phyloP scores from a whole-genome alignment of 2,113 vertebrate genomes.

The Urocitellus parryii region DNA sequence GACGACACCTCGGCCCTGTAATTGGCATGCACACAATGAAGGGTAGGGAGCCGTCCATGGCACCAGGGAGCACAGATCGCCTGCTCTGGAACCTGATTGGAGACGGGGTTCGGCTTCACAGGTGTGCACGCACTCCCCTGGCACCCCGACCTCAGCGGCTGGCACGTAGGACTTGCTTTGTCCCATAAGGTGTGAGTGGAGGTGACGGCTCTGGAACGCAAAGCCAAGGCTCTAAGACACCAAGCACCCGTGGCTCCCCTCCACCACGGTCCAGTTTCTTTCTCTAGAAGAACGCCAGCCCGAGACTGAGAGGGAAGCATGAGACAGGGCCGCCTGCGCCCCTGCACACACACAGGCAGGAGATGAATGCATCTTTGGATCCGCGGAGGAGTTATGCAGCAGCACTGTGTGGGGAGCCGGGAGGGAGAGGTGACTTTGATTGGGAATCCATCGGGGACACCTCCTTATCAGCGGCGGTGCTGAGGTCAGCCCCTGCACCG shows the following conservation, averaged over 20 bases:
- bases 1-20: rapidly evolving
- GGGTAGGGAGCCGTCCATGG: background rate
- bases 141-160: background rate
- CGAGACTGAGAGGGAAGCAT: background rate
- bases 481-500: background rate
- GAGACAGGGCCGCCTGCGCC: background rate
- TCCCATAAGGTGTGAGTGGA: background rate
- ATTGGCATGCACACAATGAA: background rate
- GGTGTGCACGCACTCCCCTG: no score
- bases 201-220: background rate
- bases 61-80: background rate
- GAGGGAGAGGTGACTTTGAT: background rate
- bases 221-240: background rate
- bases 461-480: rapidly evolving
- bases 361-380: background rate
- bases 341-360: background rate
- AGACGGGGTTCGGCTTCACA: background rate
- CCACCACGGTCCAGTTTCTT: background rate
- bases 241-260: background rate
- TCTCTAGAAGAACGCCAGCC: background rate
- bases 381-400: no score
- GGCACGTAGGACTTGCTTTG: background rate
- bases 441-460: background rate
- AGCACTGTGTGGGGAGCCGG: background rate
- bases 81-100: background rate